These are phyloP conservation scores for honey bee (Apis mellifera) DNA, from an alignment of 1,140 invertebrate genomes.

Conservation along the genomic window Amel_HAv3.1 CM009933.2:4562001-4562500, in stretches of 20 bases:
- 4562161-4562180: constrained; percentile 75
- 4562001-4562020: neutral
- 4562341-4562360: neutral
- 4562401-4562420: constrained; percentile 71
- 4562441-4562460: constrained; percentile 83
- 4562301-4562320: constrained; percentile 76
- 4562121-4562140: constrained; percentile 19
- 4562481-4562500: constrained; percentile 96
- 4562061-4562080: neutral
- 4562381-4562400: neutral
- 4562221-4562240: constrained; percentile 70
- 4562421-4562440: constrained; percentile 76
- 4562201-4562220: constrained; percentile 61
- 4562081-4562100: neutral
- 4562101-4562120: neutral
- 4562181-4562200: constrained; percentile 75
- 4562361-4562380: neutral
- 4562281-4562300: constrained; percentile 64
- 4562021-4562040: neutral
- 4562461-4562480: constrained; percentile 86
- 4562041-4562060: constrained; percentile 1
- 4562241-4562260: constrained; percentile 76
- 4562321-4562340: constrained; percentile 7
- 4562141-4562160: constrained; percentile 65
- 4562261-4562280: constrained; percentile 69